A percentile compares a stretch with the other conserved stretches of the same genome.
Conservation (phyloP, 1,140 invertebrate genomes). For the Diploscapter pachys region DNA sequence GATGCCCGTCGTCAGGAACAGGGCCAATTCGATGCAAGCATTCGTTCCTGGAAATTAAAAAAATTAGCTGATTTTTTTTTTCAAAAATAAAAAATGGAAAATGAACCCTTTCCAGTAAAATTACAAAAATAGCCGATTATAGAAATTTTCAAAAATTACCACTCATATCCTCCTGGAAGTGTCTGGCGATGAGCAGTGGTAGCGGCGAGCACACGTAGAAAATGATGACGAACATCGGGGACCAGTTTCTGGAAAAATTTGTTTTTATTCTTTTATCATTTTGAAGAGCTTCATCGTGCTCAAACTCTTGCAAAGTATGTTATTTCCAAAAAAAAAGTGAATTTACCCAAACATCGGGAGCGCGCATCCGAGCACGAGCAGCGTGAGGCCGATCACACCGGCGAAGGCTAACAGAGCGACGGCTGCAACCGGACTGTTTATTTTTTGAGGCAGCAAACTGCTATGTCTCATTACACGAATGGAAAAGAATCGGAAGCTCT, state of each 20-base stretch:
- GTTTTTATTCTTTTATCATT: background rate
- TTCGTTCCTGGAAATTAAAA: conserved; percentile 65
- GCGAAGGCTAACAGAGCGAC: conserved; percentile 84
- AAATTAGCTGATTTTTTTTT: too few species aligned
- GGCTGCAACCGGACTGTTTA: conserved; percentile 64
- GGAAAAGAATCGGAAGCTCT: too few species aligned
- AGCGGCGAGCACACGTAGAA: conserved; percentile 89
- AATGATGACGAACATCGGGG: conserved; percentile 91
- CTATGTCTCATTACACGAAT: too few species aligned
- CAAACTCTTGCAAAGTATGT: conserved; percentile 16
- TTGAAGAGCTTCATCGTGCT: background rate
- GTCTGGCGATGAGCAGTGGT: conserved; percentile 79
- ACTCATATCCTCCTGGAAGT: conserved; percentile 70
- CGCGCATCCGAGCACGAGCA: conserved; percentile 90
- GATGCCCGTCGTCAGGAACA: conserved; percentile 88
- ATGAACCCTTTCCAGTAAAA: too few species aligned
- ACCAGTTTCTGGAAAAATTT: conserved; percentile 84
- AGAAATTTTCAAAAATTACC: background rate
- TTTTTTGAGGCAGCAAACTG: background rate
- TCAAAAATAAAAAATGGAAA: background rate
- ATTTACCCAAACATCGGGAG: conserved; percentile 79
- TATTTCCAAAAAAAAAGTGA: conserved; percentile 3
- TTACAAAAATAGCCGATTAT: too few species aligned
- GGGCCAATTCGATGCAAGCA: conserved; percentile 79
- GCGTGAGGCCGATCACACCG: conserved; percentile 90